Percentiles rank a stretch among this genome's conserved stretches.
Evolutionary conservation across 37 sponge, comb jelly and placozoan species (phyloP).

Genomic region (Cliona cf. orientalis): DNA sequence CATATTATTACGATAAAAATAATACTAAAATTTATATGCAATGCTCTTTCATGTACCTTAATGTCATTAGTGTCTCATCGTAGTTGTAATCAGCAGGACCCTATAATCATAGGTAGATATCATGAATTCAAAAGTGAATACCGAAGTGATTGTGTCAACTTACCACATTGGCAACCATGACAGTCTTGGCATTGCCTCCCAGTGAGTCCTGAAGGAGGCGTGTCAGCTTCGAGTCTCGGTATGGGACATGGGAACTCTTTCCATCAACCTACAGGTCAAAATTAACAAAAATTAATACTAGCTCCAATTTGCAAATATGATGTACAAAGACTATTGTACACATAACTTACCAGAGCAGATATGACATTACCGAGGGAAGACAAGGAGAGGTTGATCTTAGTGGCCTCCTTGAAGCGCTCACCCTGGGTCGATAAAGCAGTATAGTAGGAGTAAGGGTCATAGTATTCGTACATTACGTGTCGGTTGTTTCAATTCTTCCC

Average conservation of each 20-base stretch:
- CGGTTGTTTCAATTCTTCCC: too few species aligned
- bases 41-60: slow-evolving; percentile 62
- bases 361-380: slow-evolving; percentile 99
- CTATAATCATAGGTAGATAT: slow-evolving; percentile 21
- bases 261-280: slow-evolving; percentile 82
- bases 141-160: neutral
- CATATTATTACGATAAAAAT: neutral
- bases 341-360: slow-evolving; percentile 83
- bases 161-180: slow-evolving; percentile 97
- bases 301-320: neutral
- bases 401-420: slow-evolving; percentile 92
- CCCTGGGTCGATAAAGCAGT: slow-evolving; percentile 58
- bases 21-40: neutral
- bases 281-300: neutral
- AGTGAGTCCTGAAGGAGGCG: slow-evolving; percentile 96
- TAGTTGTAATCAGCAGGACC: slow-evolving; percentile 98
- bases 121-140: neutral
- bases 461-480: too few species aligned
- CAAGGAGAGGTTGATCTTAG: slow-evolving; percentile 96
- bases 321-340: neutral
- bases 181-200: slow-evolving; percentile 97
- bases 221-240: slow-evolving; percentile 97
- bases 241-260: slow-evolving; percentile 86
- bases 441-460: too few species aligned
- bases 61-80: slow-evolving; percentile 94